phyloP scores from a whole-genome alignment of 2,797 vertebrate species.

The Etheostoma perlongum region DNA sequence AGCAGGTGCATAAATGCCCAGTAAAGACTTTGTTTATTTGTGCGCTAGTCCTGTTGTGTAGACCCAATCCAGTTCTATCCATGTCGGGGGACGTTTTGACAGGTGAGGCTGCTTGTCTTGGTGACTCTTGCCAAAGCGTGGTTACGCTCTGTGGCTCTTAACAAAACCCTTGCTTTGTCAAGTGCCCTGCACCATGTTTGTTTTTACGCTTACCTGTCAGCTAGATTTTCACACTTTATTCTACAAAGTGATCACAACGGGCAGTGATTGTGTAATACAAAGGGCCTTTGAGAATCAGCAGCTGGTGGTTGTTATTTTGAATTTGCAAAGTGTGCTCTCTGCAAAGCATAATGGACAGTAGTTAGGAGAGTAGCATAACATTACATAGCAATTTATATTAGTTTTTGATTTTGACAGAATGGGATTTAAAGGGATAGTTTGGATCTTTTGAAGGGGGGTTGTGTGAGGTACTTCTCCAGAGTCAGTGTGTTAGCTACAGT shows the following conservation, averaged over 20 bases:
- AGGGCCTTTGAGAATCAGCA: slow-evolving; percentile 34
- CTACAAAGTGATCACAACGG: slow-evolving; percentile 15
- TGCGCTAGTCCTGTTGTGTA: slow-evolving; percentile 12
- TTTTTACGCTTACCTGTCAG: slow-evolving; percentile 38
- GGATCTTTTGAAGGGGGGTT: no score
- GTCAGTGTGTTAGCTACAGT: no score
- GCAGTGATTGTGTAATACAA: slow-evolving; percentile 23
- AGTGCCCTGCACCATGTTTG: slow-evolving; percentile 16
- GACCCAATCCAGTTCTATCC: slow-evolving; percentile 39
- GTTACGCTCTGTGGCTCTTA: slow-evolving; percentile 47
- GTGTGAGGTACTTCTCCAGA: no score
- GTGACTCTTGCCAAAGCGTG: slow-evolving; percentile 25
- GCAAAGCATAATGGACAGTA: no score
- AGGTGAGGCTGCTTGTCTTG: slow-evolving; percentile 51
- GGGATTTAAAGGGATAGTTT: no score
- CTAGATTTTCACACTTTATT: slow-evolving; percentile 31
- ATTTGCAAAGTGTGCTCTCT: not conserved
- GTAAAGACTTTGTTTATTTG: slow-evolving; percentile 42
- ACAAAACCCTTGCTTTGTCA: slow-evolving; percentile 49
- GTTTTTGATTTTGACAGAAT: not conserved
- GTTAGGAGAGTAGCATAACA: no score
- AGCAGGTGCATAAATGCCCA: slow-evolving; percentile 19
- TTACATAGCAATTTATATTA: no score
- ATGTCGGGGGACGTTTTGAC: slow-evolving; percentile 55
- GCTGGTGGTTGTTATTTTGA: slow-evolving; percentile 11